Percentiles rank a stretch among this genome's conserved stretches.
These are phyloP conservation scores for Gadopsis bispinosus DNA, from an alignment of 2,797 vertebrate genomes.

Conservation along the genomic window DNA sequence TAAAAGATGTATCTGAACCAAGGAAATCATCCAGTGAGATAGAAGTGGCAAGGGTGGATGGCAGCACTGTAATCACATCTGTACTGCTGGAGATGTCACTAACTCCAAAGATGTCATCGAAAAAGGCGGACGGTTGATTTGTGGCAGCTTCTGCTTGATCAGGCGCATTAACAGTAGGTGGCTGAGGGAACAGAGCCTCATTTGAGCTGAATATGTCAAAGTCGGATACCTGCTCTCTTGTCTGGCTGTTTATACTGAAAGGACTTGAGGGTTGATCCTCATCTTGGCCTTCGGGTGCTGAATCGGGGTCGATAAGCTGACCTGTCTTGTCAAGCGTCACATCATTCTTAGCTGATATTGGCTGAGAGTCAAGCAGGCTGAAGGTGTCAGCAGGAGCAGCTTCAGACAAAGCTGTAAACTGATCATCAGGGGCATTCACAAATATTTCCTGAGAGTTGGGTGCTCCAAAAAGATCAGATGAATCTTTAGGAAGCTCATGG, in stretches of 20 bases:
- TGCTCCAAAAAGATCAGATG: slow-evolving; percentile 37
- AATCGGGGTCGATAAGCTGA: slow-evolving; percentile 26
- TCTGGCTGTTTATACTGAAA: slow-evolving; percentile 29
- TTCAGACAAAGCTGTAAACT: slow-evolving; percentile 26
- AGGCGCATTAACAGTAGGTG: slow-evolving; percentile 21
- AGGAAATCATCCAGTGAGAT: slow-evolving; percentile 62
- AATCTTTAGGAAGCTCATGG: slow-evolving; percentile 18
- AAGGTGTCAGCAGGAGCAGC: slow-evolving; percentile 34
- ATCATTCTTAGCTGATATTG: slow-evolving; percentile 21
- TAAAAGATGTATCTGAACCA: slow-evolving; percentile 42
- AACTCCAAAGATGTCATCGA: slow-evolving; percentile 71
- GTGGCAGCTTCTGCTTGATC: slow-evolving; percentile 40
- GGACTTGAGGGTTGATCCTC: slow-evolving; percentile 28
- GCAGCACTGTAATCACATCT: slow-evolving; percentile 40
- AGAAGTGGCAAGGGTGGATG: slow-evolving; percentile 21
- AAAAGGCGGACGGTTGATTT: slow-evolving; percentile 35
- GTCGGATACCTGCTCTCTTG: slow-evolving; percentile 19
- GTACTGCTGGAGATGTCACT: slow-evolving; percentile 20
- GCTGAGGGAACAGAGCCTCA: slow-evolving; percentile 41
- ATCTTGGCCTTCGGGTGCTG: slow-evolving; percentile 16
- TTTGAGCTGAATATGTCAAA: slow-evolving; percentile 77
- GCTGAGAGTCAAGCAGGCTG: slow-evolving; percentile 27
- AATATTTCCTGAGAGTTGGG: slow-evolving; percentile 31
- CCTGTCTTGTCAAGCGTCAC: slow-evolving; percentile 6
- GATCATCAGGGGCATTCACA: not conserved